phyloP scores from a whole-genome alignment of 2,888 invertebrate genomes.

The Andrena trimmerana region DNA sequence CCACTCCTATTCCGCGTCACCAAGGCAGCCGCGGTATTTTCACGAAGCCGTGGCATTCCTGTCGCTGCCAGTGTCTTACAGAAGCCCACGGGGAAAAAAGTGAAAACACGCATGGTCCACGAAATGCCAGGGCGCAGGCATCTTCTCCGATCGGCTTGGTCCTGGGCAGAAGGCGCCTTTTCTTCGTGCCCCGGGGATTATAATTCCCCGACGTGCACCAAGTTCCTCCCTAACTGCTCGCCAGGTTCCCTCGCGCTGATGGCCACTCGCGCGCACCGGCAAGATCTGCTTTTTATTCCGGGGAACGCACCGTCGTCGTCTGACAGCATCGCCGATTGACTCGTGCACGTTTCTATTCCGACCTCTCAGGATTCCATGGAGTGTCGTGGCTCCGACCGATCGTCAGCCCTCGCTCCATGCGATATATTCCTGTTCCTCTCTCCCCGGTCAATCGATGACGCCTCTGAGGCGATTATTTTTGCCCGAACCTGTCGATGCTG shows the following conservation, averaged over 20 bases:
- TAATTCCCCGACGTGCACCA: conserved; percentile 61
- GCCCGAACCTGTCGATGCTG: not conserved
- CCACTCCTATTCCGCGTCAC: conserved; percentile 23
- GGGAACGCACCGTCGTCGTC: conserved; percentile 64
- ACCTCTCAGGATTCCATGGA: conserved; percentile 65
- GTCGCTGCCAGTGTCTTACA: conserved; percentile 37
- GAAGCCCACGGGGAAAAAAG: conserved; percentile 25
- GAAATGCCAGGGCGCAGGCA: conserved; percentile 36
- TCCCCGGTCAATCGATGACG: not conserved
- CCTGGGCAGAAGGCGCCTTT: conserved; percentile 41
- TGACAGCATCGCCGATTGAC: conserved; percentile 74
- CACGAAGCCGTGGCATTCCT: conserved; percentile 40
- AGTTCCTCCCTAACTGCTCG: conserved; percentile 58
- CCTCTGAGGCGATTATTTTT: not conserved
- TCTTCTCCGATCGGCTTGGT: conserved; percentile 7
- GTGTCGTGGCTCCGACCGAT: conserved; percentile 57
- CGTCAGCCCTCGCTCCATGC: conserved; percentile 7
- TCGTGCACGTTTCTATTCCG: conserved; percentile 76
- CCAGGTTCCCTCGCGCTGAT: conserved; percentile 45
- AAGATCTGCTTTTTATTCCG: conserved; percentile 72
- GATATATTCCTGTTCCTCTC: not conserved
- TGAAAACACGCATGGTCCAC: conserved; percentile 36
- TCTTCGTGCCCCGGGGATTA: conserved; percentile 47
- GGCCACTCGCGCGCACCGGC: conserved; percentile 36
- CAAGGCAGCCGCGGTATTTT: conserved; percentile 27